Conservation (phyloP, 2,113 vertebrate genomes). For the Cyprinodon brontotheroides region DNA sequence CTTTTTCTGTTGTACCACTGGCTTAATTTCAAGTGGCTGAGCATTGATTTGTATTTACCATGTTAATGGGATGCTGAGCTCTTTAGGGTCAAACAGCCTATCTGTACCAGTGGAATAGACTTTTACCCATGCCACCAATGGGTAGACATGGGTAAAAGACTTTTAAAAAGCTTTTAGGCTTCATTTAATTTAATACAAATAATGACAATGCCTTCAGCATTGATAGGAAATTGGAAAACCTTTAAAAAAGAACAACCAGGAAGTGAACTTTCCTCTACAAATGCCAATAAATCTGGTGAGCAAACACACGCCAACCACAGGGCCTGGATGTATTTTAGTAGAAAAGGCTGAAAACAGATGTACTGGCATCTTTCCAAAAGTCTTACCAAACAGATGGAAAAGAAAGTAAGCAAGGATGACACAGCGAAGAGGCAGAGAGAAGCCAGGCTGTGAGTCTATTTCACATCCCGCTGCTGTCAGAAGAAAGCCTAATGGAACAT, state of each 20-base stretch:
- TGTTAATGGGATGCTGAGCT: neutral
- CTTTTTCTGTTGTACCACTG: conserved; percentile 1
- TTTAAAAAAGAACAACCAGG: neutral
- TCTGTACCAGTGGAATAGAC: neutral
- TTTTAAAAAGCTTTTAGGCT: neutral
- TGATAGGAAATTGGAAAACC: neutral
- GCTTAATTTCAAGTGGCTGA: conserved; percentile 26
- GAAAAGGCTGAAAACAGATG: neutral
- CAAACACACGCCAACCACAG: neutral
- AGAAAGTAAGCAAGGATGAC: conserved; percentile 3
- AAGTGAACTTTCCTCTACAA: neutral
- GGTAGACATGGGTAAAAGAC: neutral
- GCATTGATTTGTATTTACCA: conserved; percentile 25
- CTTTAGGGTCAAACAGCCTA: neutral
- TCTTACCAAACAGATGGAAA: neutral
- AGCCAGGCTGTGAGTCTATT: conserved; percentile 25
- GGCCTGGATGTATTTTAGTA: no score
- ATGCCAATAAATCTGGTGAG: neutral
- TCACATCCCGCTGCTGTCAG: conserved; percentile 29
- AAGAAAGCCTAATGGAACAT: conserved; percentile 41
- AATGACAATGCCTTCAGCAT: neutral
- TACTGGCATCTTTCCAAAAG: neutral
- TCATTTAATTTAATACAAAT: no score
- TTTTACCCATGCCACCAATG: neutral
- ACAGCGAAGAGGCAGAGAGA: conserved; percentile 6